phyloP scores from a whole-genome alignment of 1,140 invertebrate genomes.

The Papilio xuthus region DNA sequence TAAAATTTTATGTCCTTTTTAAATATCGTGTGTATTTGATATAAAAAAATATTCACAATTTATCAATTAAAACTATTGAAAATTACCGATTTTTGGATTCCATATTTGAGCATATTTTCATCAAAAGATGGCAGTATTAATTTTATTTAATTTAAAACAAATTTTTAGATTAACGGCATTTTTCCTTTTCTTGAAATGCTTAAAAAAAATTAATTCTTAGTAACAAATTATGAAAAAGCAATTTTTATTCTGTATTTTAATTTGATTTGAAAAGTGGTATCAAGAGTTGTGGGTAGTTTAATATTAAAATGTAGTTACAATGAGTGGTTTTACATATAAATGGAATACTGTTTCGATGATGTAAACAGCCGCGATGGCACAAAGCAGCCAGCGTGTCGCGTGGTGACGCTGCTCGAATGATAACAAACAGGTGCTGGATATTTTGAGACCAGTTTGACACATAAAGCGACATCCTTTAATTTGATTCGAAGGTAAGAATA shows the following conservation, averaged over 20 bases:
- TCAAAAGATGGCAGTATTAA: neutral
- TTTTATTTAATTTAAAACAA: neutral
- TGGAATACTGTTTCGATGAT: neutral
- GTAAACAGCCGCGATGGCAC: conserved; percentile 13
- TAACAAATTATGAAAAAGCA: neutral
- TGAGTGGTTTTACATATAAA: neutral
- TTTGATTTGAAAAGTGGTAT: neutral
- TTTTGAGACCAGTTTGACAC: conserved; percentile 29
- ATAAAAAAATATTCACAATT: too few species aligned
- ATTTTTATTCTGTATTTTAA: neutral
- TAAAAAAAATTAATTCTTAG: neutral
- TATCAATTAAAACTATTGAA: too few species aligned
- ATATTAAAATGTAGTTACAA: neutral
- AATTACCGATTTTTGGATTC: neutral
- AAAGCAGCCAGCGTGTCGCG: conserved; percentile 50
- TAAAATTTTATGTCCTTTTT: too few species aligned
- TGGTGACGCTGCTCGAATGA: conserved; percentile 46
- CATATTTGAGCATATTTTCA: neutral
- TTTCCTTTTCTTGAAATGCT: neutral
- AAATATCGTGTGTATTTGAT: too few species aligned
- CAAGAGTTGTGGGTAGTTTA: neutral
- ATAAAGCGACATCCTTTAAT: neutral
- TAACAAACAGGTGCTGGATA: conserved; percentile 48
- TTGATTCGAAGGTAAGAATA: neutral
- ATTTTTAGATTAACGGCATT: neutral